Conservation (phyloP, 2,113 vertebrate species). For the Malurus elegans region DNA sequence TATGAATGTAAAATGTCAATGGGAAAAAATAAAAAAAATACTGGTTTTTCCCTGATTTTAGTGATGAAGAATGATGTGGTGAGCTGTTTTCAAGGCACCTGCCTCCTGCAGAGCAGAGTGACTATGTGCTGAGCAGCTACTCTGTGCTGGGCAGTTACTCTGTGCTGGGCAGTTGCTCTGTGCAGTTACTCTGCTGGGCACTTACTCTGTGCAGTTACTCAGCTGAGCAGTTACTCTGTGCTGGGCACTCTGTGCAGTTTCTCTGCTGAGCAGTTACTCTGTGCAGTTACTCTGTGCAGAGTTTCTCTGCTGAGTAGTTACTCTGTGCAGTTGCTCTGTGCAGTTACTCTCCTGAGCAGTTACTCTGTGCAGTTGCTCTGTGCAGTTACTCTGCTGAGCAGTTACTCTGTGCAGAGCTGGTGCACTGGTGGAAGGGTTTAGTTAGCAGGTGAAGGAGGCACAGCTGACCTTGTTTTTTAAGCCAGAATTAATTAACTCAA, state of each 20-base stretch:
- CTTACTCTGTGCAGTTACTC: not conserved
- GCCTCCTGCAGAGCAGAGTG: not conserved
- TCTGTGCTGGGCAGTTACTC: not conserved
- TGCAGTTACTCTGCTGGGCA: not conserved
- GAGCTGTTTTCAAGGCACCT: not conserved
- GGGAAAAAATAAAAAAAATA: not conserved
- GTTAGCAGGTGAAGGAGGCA: slow-evolving; percentile 7
- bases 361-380: not conserved
- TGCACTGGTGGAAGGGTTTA: not conserved
- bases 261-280: too few relatives aligned
- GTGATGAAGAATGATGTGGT: not conserved
- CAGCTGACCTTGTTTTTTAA: not conserved
- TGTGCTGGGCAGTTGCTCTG: not conserved
- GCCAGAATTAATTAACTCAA: slow-evolving; percentile 24
- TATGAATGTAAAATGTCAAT: not conserved
- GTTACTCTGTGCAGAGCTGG: not conserved
- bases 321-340: not conserved
- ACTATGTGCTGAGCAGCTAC: not conserved
- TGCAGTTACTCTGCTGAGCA: not conserved
- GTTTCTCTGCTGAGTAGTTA: too few relatives aligned
- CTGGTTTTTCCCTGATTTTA: not conserved
- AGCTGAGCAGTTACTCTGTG: too few relatives aligned
- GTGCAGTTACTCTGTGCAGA: not conserved
- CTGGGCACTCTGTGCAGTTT: too few relatives aligned
- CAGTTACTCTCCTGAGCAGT: not conserved